Evolutionary conservation across 2,888 invertebrate genomes (phyloP), one percentile per base, ranked within the genome.

Genomic region (Teinopalpus imperialis): DNA sequence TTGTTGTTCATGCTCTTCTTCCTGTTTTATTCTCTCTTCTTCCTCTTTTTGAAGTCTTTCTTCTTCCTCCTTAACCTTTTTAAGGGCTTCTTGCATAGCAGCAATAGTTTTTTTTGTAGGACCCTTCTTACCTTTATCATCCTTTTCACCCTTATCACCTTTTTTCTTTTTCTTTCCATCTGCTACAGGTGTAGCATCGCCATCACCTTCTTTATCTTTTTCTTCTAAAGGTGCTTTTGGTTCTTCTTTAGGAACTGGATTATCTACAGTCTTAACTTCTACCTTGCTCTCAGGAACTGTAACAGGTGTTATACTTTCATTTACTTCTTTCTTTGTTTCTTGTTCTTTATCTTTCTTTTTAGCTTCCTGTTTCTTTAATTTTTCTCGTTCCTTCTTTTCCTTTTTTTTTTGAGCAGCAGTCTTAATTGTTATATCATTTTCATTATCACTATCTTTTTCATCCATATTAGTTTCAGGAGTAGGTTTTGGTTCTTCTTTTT

Each of bases 81-180:
- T 94, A n/a, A 97, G 88, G 9, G 95, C 94, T 76, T 97, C 97
- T 80, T 97, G 96, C 95, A 97, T 97, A 13, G 96, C 96, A 49
- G 95, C 95, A 53, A 98, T 93, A 48, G 95, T 93, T 66, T 95
- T 95, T 62, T 95, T 96, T 7, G 95, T 94, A 41, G 96, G 95
- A 8, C 96, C 95, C 68, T 90, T 91, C 61, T 90, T 92, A 48
- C 91, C 90, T 56, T 85, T 85, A 46, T 87, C 89, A 53, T 90
- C 91, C 53, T 91, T 89, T 20, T 92, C 91, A 36, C 89, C 90
- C 44, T 91, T 81, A 20, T 78, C 78, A 30, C 56, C 81, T 35
- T 83, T 81, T 54, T 85, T 85, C 63, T 90, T 91, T 60, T 77
- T 90, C 65, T 81, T 81, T 37, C 82, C 83, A 51, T 87, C 83